Evolutionary conservation across 2,797 vertebrate species (phyloP), one percentile per base, ranked within the genome.

Genomic region (Lagodon rhomboides): DNA sequence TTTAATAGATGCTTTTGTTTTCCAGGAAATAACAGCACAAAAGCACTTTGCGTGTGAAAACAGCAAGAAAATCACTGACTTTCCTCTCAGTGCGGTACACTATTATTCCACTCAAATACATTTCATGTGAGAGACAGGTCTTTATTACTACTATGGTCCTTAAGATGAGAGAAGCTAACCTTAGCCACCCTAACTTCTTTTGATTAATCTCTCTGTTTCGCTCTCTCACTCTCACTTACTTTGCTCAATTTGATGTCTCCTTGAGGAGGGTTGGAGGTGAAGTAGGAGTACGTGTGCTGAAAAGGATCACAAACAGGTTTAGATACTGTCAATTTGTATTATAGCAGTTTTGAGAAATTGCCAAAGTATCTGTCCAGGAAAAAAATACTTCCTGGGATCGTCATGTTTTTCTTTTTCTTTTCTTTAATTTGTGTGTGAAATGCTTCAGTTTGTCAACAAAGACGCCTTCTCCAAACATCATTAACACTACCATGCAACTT

Each of bases 1-100:
- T 58, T 61, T 47, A 5, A 30, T n/a, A 47, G 25, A 12, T 8
- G 25, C 12, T 50, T 30, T 17, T 30, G 2, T 67, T 79, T 79
- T 78, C 44, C 50, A 38, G 70, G 73, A 77, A 82, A 72, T 43
- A 12, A 22, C 12, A 56, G 38, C 44, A 75, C 7, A 50, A 68
- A 41, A 49, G 5, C 9, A 27, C 8, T 66, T 23, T 6, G 22
- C 8, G 50, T 43, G 20, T 23, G 12, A 67, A 73, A 73, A 56
- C 38, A 59, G 50, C 38, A 38, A 16, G 5, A 38, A 49, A 58
- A 58, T 17, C 23, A 51, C 0, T 44, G 23, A 62, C 34, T 38
- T 50, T 22, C 20, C 12, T 51, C 9, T 51, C 10, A 50, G 44
- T 16, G 17, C n/a, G 20, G 3, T 15, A 34, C 9, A 16, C 44